Percentiles rank a stretch among this genome's conserved stretches.
Evolutionary conservation across 2,888 invertebrate genomes (phyloP).

Genomic region (Matsumyia berberina): DNA sequence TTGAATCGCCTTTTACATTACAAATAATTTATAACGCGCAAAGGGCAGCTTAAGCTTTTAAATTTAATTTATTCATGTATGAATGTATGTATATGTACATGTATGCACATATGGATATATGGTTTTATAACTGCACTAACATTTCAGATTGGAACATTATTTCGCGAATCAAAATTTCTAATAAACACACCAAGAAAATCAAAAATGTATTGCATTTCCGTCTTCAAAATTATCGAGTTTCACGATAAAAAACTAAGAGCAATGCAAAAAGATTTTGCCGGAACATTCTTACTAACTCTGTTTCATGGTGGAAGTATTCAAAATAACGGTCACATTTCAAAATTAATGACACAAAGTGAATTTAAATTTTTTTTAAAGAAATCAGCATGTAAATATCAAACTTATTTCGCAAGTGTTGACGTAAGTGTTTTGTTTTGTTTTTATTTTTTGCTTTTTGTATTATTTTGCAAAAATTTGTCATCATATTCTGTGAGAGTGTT

Average conservation of each 20-base stretch:
- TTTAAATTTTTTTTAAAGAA: constrained; percentile 20
- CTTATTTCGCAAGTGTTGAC: neutral
- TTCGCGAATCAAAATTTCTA: neutral
- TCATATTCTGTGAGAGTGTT: too few relatives aligned
- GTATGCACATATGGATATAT: too few relatives aligned
- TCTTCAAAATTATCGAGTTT: neutral
- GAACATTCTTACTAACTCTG: neutral
- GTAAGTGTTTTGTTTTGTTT: neutral
- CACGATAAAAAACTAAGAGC: neutral
- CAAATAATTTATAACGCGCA: too few relatives aligned
- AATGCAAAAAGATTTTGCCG: neutral
- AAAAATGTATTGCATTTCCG: neutral
- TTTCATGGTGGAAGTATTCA: neutral
- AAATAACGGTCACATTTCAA: neutral
- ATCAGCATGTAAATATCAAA: neutral
- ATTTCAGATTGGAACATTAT: constrained; percentile 15
- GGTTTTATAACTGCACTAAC: too few relatives aligned
- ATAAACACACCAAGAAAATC: neutral
- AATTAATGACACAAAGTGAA: neutral
- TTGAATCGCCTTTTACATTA: too few relatives aligned
- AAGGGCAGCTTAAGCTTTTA: too few relatives aligned
- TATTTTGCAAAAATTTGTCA: too few relatives aligned
- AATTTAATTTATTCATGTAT: too few relatives aligned
- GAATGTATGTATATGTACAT: too few relatives aligned
- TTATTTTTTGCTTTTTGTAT: neutral